Evolutionary conservation across 35 echinoderm and acorn worm species (phyloP).

Genomic region (Ophioderma brevispina): DNA sequence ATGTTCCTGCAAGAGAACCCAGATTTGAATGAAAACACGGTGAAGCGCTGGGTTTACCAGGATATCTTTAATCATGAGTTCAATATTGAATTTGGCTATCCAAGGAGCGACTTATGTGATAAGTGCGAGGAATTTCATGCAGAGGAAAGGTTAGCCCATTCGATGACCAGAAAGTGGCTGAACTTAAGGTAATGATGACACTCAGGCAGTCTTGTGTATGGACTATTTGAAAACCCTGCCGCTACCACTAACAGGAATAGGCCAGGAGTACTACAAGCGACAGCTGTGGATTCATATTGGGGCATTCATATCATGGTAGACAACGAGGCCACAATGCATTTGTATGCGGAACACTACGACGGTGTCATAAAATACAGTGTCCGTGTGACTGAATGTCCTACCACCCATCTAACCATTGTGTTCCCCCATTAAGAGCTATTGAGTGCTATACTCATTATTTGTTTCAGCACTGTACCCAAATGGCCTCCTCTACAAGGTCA

Average conservation of each 20-base stretch:
- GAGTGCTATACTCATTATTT: too few relatives aligned
- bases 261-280: conserved; percentile 28
- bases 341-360: conserved; percentile 15
- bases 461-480: too few relatives aligned
- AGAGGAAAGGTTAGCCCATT: not conserved
- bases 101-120: not conserved
- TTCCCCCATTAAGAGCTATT: too few relatives aligned
- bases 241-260: conserved; percentile 10
- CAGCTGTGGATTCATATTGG: conserved; percentile 3
- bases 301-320: not conserved
- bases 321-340: conserved; percentile 1
- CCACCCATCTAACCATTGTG: too few relatives aligned
- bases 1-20: conserved; percentile 25
- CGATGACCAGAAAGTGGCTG: not conserved
- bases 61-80: conserved; percentile 25
- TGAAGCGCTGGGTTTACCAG: conserved; percentile 16
- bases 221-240: conserved; percentile 6
- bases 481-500: too few relatives aligned
- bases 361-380: not conserved
- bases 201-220: not conserved
- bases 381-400: not conserved
- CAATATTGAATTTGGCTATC: conserved; percentile 15
- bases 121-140: not conserved
- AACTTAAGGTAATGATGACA: not conserved
- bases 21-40: conserved; percentile 10